Evolutionary conservation across 2,113 vertebrate genomes (phyloP).

Genomic region (Clarias gariepinus): DNA sequence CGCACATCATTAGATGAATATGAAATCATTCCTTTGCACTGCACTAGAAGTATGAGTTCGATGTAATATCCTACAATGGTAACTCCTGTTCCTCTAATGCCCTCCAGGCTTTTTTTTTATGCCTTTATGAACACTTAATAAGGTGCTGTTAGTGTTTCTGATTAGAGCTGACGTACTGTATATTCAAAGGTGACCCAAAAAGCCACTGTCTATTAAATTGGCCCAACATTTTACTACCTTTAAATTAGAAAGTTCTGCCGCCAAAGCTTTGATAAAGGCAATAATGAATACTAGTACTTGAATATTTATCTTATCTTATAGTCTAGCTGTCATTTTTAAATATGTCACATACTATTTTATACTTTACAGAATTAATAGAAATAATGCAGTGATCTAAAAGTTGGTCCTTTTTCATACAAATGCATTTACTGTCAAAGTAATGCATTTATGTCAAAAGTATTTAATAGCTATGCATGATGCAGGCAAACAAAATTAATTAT

Average conservation of each 20-base stretch:
- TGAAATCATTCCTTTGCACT: slow-evolving; percentile 15
- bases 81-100: not conserved
- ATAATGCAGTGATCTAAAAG: not conserved
- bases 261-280: not conserved
- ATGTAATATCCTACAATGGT: not conserved
- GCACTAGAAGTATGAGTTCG: slow-evolving; percentile 2
- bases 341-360: not conserved
- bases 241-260: not conserved
- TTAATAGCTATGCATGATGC: not conserved
- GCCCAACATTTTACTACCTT: not conserved
- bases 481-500: not conserved
- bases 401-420: not conserved
- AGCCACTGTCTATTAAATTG: not conserved
- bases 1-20: slow-evolving; percentile 39
- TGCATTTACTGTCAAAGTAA: not conserved
- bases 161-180: not conserved
- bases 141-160: slow-evolving; percentile 42
- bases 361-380: not conserved
- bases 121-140: slow-evolving; percentile 52
- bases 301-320: no score
- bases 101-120: not conserved
- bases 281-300: not conserved
- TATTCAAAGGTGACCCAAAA: not conserved
- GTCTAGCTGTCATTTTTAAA: no score
- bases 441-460: not conserved